Evolutionary conservation across 2,797 vertebrate species (phyloP).

Genomic region (Ataeniobius toweri): DNA sequence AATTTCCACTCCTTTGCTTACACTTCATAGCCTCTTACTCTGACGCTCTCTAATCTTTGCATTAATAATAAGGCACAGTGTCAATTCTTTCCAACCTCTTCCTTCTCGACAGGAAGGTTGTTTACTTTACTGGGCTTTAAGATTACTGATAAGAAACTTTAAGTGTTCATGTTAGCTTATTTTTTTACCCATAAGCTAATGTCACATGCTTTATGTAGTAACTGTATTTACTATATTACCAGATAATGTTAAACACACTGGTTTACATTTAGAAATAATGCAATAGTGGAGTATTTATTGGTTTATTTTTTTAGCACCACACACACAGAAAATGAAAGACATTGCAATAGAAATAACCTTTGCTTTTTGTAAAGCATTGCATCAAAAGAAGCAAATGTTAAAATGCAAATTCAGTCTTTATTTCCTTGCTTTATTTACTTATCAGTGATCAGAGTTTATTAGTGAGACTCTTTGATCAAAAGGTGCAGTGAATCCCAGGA

Average conservation of each 20-base stretch:
- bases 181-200: not conserved
- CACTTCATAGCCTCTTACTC: slow-evolving; percentile 77
- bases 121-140: slow-evolving; percentile 42
- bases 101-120: slow-evolving; percentile 29
- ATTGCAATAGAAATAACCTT: not conserved
- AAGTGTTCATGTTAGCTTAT: slow-evolving; percentile 15
- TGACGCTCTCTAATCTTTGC: slow-evolving; percentile 77
- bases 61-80: slow-evolving; percentile 68
- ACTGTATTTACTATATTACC: not conserved
- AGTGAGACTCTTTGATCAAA: not conserved
- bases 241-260: no score
- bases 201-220: not conserved
- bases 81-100: slow-evolving; percentile 23
- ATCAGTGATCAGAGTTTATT: not conserved
- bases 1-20: slow-evolving; percentile 86
- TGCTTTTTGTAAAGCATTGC: not conserved
- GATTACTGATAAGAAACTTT: slow-evolving; percentile 39
- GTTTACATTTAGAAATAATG: not conserved
- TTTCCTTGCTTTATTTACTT: not conserved
- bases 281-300: not conserved
- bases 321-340: not conserved
- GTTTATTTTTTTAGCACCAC: no score
- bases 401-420: not conserved
- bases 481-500: no score
- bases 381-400: not conserved